Evolutionary conservation across 2,797 vertebrate species (phyloP).

Genomic region (Rhincodon typus): DNA sequence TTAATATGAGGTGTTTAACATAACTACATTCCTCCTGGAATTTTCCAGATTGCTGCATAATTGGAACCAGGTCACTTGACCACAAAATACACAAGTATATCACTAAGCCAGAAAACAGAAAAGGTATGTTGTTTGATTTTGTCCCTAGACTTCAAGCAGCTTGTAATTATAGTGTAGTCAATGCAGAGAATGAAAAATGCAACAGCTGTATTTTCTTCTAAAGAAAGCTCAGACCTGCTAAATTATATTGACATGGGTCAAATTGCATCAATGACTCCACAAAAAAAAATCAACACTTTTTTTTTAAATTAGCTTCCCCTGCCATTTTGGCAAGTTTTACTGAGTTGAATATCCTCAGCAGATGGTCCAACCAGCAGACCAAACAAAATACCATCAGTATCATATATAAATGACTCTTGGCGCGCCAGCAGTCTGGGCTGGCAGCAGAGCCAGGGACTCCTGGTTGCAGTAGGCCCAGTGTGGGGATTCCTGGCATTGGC

Average conservation of each 20-base stretch:
- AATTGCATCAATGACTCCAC: neutral
- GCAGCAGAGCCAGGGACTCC: too few relatives aligned
- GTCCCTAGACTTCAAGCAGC: neutral
- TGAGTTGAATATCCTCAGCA: neutral
- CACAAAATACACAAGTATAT: constrained; percentile 5
- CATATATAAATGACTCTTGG: too few relatives aligned
- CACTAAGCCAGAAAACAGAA: neutral
- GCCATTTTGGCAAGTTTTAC: neutral
- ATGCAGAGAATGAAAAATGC: constrained; percentile 8
- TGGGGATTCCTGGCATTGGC: too few relatives aligned
- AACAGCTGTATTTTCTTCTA: neutral
- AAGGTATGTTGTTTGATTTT: constrained; percentile 12
- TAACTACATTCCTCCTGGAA: neutral
- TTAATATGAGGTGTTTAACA: constrained; percentile 4
- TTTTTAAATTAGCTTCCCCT: neutral
- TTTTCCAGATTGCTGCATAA: constrained; percentile 10
- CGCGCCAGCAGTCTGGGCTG: too few relatives aligned
- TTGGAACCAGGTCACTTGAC: constrained; percentile 25
- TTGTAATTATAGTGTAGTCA: neutral
- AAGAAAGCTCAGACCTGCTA: neutral
- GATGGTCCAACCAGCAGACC: neutral
- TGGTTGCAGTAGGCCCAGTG: too few relatives aligned
- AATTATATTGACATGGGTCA: neutral
- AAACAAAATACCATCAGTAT: neutral
- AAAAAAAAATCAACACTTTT: neutral